Evolutionary conservation across 2,113 vertebrate species (phyloP).

Genomic region (Arizona elegans): DNA sequence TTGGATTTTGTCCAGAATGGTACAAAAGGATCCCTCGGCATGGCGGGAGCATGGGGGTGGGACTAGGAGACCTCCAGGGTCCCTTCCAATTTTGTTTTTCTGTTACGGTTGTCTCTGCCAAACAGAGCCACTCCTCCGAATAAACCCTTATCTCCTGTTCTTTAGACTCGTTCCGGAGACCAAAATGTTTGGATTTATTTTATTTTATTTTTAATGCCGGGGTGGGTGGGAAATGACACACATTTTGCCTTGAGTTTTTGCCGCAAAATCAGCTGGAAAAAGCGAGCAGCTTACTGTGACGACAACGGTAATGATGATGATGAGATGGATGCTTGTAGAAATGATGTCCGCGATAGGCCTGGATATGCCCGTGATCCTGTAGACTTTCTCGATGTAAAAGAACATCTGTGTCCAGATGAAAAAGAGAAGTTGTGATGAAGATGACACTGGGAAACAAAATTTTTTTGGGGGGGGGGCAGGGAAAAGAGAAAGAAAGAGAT

Average conservation of each 20-base stretch:
- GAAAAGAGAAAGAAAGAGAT: background rate
- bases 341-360: conserved; percentile 70
- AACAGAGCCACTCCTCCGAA: background rate
- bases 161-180: background rate
- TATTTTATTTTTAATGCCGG: background rate
- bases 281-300: background rate
- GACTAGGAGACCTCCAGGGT: too few relatives aligned
- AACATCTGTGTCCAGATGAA: conserved; percentile 76
- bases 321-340: conserved; percentile 58
- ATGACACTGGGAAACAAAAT: background rate
- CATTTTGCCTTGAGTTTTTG: background rate
- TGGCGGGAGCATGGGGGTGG: too few relatives aligned
- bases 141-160: background rate
- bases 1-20: too few relatives aligned
- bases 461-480: background rate
- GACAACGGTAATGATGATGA: conserved; percentile 69
- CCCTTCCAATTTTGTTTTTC: too few relatives aligned
- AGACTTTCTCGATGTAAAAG: conserved; percentile 88
- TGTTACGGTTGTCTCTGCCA: background rate
- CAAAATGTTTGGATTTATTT: background rate
- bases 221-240: too few relatives aligned
- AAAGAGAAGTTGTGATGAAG: background rate
- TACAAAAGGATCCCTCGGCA: too few relatives aligned
- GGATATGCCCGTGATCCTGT: conserved; percentile 71
- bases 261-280: background rate